Conservation (phyloP, 2,888 invertebrate genomes). For the Aricia artaxerxes region DNA sequence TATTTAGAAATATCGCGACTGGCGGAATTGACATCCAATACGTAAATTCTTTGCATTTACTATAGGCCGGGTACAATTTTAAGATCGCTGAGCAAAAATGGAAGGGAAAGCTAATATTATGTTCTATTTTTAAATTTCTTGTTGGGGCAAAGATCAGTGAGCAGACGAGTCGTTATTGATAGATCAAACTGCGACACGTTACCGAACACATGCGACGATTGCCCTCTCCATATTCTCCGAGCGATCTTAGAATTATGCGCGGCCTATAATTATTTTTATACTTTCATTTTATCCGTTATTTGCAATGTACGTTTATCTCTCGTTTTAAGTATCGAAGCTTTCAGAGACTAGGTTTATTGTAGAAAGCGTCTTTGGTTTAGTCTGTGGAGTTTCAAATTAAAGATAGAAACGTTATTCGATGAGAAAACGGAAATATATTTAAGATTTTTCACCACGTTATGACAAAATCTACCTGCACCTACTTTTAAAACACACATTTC, state of each 20-base stretch:
- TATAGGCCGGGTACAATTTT: neutral
- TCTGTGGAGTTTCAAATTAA: conserved; percentile 23
- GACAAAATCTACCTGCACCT: neutral
- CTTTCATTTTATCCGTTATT: neutral
- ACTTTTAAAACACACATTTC: neutral
- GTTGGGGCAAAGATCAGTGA: too few relatives aligned
- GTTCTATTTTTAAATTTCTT: too few relatives aligned
- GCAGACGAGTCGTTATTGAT: too few relatives aligned
- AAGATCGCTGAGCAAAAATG: neutral
- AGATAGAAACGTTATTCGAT: neutral
- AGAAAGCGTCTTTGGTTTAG: conserved; percentile 29
- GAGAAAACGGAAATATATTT: neutral
- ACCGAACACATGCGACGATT: neutral
- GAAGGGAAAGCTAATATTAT: too few relatives aligned
- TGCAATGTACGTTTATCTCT: neutral
- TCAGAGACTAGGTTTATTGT: conserved; percentile 25
- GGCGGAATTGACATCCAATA: conserved; percentile 31
- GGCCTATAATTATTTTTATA: neutral
- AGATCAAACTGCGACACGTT: too few relatives aligned
- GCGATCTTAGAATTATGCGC: neutral
- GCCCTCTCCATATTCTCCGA: neutral
- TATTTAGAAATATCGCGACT: conserved; percentile 41
- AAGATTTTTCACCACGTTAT: neutral
- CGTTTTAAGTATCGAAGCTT: neutral
- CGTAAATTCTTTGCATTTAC: conserved; percentile 44